Conservation (phyloP, 2,113 vertebrate species). For the Neolamprologus kungweensis region DNA sequence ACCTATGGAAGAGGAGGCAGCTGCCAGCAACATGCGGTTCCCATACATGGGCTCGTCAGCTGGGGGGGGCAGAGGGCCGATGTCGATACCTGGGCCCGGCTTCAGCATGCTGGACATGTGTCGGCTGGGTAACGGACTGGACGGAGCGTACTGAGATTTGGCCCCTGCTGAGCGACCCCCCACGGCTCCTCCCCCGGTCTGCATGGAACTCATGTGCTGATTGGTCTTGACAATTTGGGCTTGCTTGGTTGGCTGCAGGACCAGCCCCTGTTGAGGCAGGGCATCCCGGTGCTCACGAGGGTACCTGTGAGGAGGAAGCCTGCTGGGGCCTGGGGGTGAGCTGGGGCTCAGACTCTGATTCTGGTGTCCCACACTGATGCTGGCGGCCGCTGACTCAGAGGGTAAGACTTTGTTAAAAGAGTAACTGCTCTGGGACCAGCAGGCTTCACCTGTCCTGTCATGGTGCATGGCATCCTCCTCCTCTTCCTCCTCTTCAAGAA, state of each 20-base stretch:
- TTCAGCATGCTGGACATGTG: slow-evolving; percentile 62
- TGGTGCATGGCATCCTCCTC: slow-evolving; percentile 13
- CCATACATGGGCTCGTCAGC: slow-evolving; percentile 46
- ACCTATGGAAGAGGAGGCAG: slow-evolving; percentile 22
- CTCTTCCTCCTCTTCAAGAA: slow-evolving; percentile 55
- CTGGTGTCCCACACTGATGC: slow-evolving; percentile 62
- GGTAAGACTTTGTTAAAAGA: slow-evolving; percentile 71
- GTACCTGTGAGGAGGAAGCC: slow-evolving; percentile 61
- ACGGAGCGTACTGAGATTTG: slow-evolving; percentile 78
- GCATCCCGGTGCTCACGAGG: slow-evolving; percentile 75
- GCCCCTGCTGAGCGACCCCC: slow-evolving; percentile 14
- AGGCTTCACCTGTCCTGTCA: slow-evolving; percentile 54
- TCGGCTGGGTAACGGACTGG: slow-evolving; percentile 78
- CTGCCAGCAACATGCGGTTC: slow-evolving; percentile 58
- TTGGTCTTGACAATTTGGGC: slow-evolving; percentile 96
- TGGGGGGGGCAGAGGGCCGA: slow-evolving; percentile 53
- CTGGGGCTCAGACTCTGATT: slow-evolving; percentile 23
- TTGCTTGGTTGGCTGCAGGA: slow-evolving; percentile 86
- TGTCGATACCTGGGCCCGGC: slow-evolving; percentile 71
- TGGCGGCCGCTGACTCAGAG: slow-evolving; percentile 9
- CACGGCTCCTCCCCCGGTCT: slow-evolving; percentile 42
- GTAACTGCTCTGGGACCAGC: slow-evolving; percentile 63
- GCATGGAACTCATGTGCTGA: slow-evolving; percentile 81
- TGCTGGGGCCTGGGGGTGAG: slow-evolving; percentile 73
- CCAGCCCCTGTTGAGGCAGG: slow-evolving; percentile 73